Evolutionary conservation across 2,797 vertebrate genomes (phyloP).

Genomic region (Podarcis lilfordi): DNA sequence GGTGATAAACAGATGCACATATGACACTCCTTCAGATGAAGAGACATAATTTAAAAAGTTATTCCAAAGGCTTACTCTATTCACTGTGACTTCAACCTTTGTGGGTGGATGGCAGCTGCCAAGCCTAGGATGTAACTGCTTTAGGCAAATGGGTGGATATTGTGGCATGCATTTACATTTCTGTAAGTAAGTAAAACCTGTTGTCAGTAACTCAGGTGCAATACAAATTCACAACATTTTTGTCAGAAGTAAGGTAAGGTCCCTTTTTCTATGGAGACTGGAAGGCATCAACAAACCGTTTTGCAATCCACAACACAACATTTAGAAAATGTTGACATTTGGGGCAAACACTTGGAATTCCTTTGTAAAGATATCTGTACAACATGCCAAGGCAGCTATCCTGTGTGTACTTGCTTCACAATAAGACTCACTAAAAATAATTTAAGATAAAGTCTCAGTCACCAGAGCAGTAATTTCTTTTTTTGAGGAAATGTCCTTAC

Average conservation of each 20-base stretch:
- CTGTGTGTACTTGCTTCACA: no score
- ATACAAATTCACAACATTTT: background rate
- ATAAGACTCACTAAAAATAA: background rate
- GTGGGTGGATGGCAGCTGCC: background rate
- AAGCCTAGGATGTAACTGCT: constrained; percentile 9
- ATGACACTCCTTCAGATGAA: background rate
- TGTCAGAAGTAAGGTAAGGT: background rate
- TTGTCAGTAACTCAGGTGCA: background rate
- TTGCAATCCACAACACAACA: background rate
- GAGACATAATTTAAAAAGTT: background rate
- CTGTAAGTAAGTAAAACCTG: background rate
- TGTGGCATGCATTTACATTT: background rate
- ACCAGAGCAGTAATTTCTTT: background rate
- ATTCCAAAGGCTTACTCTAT: background rate
- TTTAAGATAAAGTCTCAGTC: background rate
- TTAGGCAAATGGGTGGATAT: background rate
- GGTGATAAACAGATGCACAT: background rate
- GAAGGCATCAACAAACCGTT: background rate
- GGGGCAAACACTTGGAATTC: background rate
- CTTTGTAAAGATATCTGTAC: background rate
- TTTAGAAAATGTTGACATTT: background rate
- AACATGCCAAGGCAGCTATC: background rate
- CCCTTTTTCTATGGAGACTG: background rate
- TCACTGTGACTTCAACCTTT: background rate
- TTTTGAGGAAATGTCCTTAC: background rate